Evolutionary conservation across 2,888 invertebrate genomes (phyloP).

Genomic region (Linhomoeus sp.): DNA sequence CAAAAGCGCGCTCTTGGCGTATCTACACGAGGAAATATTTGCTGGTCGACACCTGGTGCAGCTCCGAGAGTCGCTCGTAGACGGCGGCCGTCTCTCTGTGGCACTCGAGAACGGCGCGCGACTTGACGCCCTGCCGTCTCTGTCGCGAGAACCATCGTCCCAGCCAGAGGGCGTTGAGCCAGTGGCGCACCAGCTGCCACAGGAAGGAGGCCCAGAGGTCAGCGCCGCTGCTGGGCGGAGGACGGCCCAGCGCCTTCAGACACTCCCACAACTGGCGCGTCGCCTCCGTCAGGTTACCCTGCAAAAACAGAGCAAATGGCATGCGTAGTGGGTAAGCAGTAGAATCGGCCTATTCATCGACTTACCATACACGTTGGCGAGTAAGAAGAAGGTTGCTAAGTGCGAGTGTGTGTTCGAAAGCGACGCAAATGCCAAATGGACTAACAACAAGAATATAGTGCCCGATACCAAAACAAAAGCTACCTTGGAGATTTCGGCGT

Average conservation of each 20-base stretch:
- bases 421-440: no score
- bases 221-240: slow-evolving; percentile 46
- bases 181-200: slow-evolving; percentile 62
- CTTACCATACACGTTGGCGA: no score
- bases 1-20: no score
- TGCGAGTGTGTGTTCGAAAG: no score
- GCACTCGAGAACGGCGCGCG: slow-evolving; percentile 23
- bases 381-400: no score
- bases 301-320: not conserved
- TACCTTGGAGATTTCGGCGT: no score
- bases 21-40: no score
- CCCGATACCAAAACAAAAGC: no score
- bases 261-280: slow-evolving; percentile 47
- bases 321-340: no score
- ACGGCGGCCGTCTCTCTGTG: slow-evolving; percentile 35
- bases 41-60: slow-evolving; percentile 45
- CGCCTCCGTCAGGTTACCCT: slow-evolving; percentile 29
- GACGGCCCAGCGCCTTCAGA: slow-evolving; percentile 50
- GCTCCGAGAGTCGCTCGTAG: slow-evolving; percentile 61
- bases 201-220: slow-evolving; percentile 48
- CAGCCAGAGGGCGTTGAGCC: slow-evolving; percentile 60
- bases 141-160: slow-evolving; percentile 56
- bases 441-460: no score
- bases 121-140: slow-evolving; percentile 24
- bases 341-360: no score